A percentile compares a stretch with the other conserved stretches of the same genome.
These are phyloP conservation scores for Drosophila guanche DNA, from an alignment of 1,140 invertebrate species.

Conservation along the genomic window DNA sequence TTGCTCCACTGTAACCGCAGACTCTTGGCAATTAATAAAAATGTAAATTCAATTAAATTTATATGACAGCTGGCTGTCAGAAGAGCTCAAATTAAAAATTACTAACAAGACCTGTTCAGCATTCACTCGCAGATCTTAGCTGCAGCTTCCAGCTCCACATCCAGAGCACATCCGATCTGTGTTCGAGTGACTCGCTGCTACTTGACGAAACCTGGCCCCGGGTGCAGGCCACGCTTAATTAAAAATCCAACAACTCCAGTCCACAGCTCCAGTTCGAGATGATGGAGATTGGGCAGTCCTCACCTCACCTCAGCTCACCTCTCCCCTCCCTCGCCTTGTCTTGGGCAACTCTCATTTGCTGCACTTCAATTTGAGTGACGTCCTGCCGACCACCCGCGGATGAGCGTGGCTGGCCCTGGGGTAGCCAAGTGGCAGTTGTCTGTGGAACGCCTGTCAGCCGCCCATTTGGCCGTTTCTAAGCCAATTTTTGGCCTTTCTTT, in stretches of 20 bases:
- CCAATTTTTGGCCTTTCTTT: slow-evolving; percentile 10
- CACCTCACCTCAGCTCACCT: not conserved
- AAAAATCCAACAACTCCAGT: slow-evolving; percentile 75
- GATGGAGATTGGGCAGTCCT: slow-evolving; percentile 41
- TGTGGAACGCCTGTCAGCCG: slow-evolving; percentile 37
- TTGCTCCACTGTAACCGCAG: not conserved
- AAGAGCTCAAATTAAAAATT: slow-evolving; percentile 83
- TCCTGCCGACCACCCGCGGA: slow-evolving; percentile 71
- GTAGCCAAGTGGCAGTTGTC: slow-evolving; percentile 60
- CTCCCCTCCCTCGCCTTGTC: not conserved
- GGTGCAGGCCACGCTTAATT: slow-evolving; percentile 70
- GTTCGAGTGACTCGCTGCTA: slow-evolving; percentile 19
- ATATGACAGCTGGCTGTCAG: slow-evolving; percentile 83
- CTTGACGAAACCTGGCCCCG: slow-evolving; percentile 58
- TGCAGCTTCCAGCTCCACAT: not conserved
- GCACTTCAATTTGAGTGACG: slow-evolving; percentile 80
- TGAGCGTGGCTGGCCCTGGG: slow-evolving; percentile 29
- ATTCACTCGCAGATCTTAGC: not conserved
- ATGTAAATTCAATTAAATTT: slow-evolving; percentile 84
- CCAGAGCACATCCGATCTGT: slow-evolving; percentile 26
- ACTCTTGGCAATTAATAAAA: slow-evolving; percentile 81
- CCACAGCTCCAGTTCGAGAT: slow-evolving; percentile 11
- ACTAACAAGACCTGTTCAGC: slow-evolving; percentile 78
- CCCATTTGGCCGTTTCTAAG: slow-evolving; percentile 34
- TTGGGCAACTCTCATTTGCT: slow-evolving; percentile 71